Base-by-base conservation (phyloP, 2,113 vertebrate species). In the Poecile atricapillus region DNA sequence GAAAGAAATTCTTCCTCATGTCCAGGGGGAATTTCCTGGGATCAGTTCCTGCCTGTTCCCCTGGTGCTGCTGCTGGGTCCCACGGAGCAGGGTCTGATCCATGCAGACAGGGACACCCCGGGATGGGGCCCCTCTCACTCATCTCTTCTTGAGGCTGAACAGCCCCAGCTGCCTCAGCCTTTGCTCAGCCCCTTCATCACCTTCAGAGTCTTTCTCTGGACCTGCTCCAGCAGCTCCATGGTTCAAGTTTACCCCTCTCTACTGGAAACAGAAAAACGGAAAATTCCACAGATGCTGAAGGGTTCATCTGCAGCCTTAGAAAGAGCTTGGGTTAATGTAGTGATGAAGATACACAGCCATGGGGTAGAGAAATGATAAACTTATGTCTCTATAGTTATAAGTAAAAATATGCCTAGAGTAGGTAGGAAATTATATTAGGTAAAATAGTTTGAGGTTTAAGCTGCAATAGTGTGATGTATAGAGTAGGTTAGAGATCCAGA, bases 161-260 rank as follows among this genome's bases (percentile, higher is more conserved):
- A 65, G 20, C 41, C 67, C 30, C 49, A 71, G 15, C 9, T 49
- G 7, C 6, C 67, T 63, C 41, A 64, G 30, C 30, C 30, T 71
- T 49, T 80, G 5, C 17, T 27, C 6, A 58, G 22, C 9, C 12
- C 31, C 18, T 50, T 50, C 50, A 58, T 44, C 44, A 33, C 23
- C 31, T 44, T 31, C 35, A 5, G 1, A 27, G 11, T 16, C 18
- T 7, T 44, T 37, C 27, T 8, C 76, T 56, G 21, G 14, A 13
- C 22, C 58, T 28, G 27, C 10, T 44, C 24, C 27, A 23, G 52
- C 33, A 74, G 22, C 16, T 71, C 58, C 41, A 31, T 0, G 0
- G 16, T 35, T 65, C 27, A 11, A 15, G 3, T 65, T 58, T 28
- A 35, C 1, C 10, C 8, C 3, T 87, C 39, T 39, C 11, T 39